A percentile compares a stretch with the other conserved stretches of the same genome.
phyloP scores from a whole-genome alignment of 1,140 invertebrate genomes.

The Drosophila malerkotliana region DNA sequence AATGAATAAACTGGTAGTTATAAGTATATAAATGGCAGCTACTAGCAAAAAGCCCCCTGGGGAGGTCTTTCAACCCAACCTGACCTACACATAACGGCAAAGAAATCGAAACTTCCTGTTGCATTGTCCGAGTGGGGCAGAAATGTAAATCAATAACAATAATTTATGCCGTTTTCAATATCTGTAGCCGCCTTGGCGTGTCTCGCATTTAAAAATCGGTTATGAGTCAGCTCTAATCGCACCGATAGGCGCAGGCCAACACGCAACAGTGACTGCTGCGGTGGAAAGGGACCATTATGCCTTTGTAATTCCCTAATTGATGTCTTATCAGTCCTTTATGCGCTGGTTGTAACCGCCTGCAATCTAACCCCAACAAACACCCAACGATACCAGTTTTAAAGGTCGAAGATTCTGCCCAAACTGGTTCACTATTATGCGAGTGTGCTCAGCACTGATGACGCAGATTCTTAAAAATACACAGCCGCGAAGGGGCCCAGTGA shows the following conservation, averaged over 20 bases:
- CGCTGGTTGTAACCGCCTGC: no score
- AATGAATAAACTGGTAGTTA: no score
- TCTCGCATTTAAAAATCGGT: slow-evolving; percentile 50
- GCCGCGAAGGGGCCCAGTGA: slow-evolving; percentile 24
- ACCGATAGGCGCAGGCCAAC: slow-evolving; percentile 40
- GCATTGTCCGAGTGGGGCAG: slow-evolving; percentile 11
- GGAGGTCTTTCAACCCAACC: slow-evolving; percentile 54
- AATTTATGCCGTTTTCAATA: neutral
- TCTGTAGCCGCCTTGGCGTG: slow-evolving; percentile 34
- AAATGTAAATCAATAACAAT: slow-evolving; percentile 30
- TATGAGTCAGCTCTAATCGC: slow-evolving; percentile 64
- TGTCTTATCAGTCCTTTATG: neutral
- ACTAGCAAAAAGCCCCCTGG: slow-evolving; percentile 1
- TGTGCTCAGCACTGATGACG: slow-evolving; percentile 24
- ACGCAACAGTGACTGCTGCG: slow-evolving; percentile 15
- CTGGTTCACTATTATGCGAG: slow-evolving; percentile 43
- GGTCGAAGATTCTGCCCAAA: slow-evolving; percentile 35
- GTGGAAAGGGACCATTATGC: neutral
- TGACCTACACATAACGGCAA: slow-evolving; percentile 52
- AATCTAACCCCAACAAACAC: neutral
- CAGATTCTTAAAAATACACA: slow-evolving; percentile 25
- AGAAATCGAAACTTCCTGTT: slow-evolving; percentile 75
- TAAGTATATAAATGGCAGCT: neutral
- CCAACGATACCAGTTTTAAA: slow-evolving; percentile 45
- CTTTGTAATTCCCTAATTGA: neutral